These are phyloP conservation scores for Pherbina coryleti DNA, from an alignment of 2,888 invertebrate species.

Conservation along the genomic window DNA sequence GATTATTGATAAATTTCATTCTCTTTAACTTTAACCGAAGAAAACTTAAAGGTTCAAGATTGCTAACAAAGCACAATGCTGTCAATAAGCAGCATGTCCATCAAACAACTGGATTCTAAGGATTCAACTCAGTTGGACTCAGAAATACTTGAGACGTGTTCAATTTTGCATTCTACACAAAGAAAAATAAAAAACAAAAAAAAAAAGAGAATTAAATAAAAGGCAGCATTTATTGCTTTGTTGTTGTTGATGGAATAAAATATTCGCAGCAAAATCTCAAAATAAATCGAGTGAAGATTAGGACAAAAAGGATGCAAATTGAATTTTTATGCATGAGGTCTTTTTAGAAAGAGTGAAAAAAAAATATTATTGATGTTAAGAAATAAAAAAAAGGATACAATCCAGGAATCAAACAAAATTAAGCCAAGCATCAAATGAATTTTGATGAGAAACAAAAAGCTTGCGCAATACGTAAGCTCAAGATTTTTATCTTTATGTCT, in stretches of 20 bases:
- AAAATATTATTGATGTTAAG: neutral
- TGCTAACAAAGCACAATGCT: neutral
- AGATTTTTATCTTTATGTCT: neutral
- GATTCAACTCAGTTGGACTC: neutral
- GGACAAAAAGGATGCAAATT: conserved; percentile 50
- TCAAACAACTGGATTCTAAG: neutral
- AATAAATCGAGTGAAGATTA: conserved; percentile 52
- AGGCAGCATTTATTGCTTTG: neutral
- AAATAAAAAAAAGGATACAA: neutral
- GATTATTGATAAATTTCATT: neutral
- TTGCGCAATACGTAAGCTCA: neutral
- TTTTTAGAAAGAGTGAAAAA: neutral
- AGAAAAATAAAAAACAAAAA: conserved; percentile 5
- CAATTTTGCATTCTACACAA: conserved; percentile 31
- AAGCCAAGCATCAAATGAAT: conserved; percentile 10
- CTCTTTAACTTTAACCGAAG: neutral
- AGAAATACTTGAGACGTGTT: conserved; percentile 36
- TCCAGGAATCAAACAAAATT: neutral
- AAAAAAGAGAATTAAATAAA: neutral
- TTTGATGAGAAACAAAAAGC: conserved; percentile 3
- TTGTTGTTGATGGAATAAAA: neutral
- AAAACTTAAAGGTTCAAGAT: neutral
- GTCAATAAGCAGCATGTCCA: neutral
- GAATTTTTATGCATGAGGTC: conserved; percentile 42
- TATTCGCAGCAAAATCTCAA: conserved; percentile 43